These are phyloP conservation scores for Flexamia atlantica DNA, from an alignment of 2,888 invertebrate genomes.

Conservation along the genomic window DNA sequence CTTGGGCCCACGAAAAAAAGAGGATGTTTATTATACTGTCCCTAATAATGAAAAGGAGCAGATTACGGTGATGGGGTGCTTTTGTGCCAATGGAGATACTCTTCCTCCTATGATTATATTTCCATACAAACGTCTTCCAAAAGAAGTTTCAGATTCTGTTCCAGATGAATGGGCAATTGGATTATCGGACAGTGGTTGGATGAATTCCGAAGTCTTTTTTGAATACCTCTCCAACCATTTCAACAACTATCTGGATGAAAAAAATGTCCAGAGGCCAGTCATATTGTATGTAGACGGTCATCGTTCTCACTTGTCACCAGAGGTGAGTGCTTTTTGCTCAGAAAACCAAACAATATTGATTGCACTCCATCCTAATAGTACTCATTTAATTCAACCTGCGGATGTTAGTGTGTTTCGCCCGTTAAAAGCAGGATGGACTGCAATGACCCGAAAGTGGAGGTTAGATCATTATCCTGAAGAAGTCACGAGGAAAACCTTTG, in stretches of 20 bases:
- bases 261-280: conserved; percentile 65
- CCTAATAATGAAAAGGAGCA: conserved; percentile 7
- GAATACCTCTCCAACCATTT: conserved; percentile 64
- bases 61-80: background rate
- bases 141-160: conserved; percentile 63
- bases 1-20: conserved; percentile 9
- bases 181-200: conserved; percentile 72
- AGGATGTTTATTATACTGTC: conserved; percentile 68
- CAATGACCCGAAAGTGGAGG: too few species aligned
- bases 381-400: conserved; percentile 29
- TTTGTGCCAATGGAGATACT: conserved; percentile 71
- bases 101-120: conserved; percentile 67
- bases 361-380: conserved; percentile 70
- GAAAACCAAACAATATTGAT: conserved; percentile 69
- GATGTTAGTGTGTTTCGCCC: too few species aligned
- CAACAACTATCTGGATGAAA: conserved; percentile 50
- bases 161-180: conserved; percentile 73
- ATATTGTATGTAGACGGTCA: conserved; percentile 70
- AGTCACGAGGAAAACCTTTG: too few species aligned
- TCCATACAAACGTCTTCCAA: conserved; percentile 67
- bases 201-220: conserved; percentile 64
- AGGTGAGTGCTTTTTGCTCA: conserved; percentile 65
- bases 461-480: conserved; percentile 39
- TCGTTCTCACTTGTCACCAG: conserved; percentile 65
- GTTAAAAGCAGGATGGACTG: too few species aligned